Percentiles rank a stretch among this genome's conserved stretches.
phyloP scores from a whole-genome alignment of 2,113 vertebrate genomes.

The Phoenicopterus ruber region DNA sequence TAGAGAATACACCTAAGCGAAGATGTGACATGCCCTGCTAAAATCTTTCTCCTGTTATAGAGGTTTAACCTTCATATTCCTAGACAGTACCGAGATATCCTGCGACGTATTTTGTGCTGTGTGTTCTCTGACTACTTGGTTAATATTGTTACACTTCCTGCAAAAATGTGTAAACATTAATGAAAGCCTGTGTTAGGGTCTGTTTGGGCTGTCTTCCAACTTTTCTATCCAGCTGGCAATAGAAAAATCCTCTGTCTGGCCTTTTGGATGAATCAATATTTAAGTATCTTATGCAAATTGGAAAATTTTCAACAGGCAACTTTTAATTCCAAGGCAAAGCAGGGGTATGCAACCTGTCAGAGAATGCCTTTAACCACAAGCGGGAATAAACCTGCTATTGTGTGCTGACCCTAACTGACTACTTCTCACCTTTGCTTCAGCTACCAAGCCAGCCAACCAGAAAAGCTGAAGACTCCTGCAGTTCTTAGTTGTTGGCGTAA shows the following conservation, averaged over 20 bases:
- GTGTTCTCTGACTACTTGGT: background rate
- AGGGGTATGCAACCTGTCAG: background rate
- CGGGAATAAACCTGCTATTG: background rate
- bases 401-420: background rate
- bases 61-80: background rate
- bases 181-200: background rate
- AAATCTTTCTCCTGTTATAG: background rate
- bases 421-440: background rate
- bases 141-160: background rate
- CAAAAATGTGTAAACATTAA: background rate
- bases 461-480: background rate
- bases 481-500: background rate
- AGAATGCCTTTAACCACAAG: background rate
- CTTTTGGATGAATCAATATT: slow-evolving; percentile 17
- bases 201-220: background rate
- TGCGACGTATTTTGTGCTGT: background rate
- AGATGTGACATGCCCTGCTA: background rate
- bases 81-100: background rate
- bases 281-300: background rate
- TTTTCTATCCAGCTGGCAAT: background rate
- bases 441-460: background rate
- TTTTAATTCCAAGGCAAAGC: background rate
- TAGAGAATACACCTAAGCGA: background rate
- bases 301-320: background rate
- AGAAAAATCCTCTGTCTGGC: background rate